Evolutionary conservation across 2,113 vertebrate species (phyloP).

Genomic region (Hippocampus barbouri): DNA sequence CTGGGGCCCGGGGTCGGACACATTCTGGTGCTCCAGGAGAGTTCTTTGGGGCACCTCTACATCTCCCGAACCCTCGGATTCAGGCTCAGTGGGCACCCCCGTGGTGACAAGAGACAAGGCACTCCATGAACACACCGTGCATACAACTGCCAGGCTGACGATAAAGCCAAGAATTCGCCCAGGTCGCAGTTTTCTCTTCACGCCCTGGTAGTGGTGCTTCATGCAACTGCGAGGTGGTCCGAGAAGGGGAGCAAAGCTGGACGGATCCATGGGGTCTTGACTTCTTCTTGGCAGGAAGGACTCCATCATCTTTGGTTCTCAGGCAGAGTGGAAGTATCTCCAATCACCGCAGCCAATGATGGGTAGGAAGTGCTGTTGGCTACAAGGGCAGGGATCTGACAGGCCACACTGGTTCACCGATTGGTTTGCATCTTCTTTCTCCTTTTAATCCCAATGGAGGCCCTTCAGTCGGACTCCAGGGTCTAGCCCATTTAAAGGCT

Average conservation of each 20-base stretch:
- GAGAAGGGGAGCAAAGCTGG: constrained; percentile 38
- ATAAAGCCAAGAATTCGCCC: constrained; percentile 82
- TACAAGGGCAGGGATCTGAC: constrained; percentile 37
- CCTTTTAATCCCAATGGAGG: constrained; percentile 49
- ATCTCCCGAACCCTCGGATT: constrained; percentile 33
- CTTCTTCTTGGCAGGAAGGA: constrained; percentile 44
- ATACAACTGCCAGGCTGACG: constrained; percentile 79
- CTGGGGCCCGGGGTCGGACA: constrained; percentile 61
- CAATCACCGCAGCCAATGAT: constrained; percentile 21
- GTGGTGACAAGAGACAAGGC: constrained; percentile 83
- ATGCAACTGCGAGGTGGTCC: constrained; percentile 32
- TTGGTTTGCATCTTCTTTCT: constrained; percentile 62
- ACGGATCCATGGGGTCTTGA: constrained; percentile 33
- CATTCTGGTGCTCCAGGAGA: constrained; percentile 79
- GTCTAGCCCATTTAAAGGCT: constrained; percentile 61
- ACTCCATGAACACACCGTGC: constrained; percentile 83
- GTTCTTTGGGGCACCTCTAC: constrained; percentile 77
- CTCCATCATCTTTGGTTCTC: constrained; percentile 60
- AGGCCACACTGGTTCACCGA: constrained; percentile 49
- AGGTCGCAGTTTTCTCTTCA: constrained; percentile 85
- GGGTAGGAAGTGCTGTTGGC: constrained; percentile 23
- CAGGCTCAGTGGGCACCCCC: constrained; percentile 45
- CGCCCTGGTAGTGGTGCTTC: constrained; percentile 59
- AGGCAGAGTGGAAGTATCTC: constrained; percentile 28
- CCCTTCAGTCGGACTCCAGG: constrained; percentile 58